phyloP scores from a whole-genome alignment of 53 echinoderm and acorn worm species.

The Actinopyga echinites region DNA sequence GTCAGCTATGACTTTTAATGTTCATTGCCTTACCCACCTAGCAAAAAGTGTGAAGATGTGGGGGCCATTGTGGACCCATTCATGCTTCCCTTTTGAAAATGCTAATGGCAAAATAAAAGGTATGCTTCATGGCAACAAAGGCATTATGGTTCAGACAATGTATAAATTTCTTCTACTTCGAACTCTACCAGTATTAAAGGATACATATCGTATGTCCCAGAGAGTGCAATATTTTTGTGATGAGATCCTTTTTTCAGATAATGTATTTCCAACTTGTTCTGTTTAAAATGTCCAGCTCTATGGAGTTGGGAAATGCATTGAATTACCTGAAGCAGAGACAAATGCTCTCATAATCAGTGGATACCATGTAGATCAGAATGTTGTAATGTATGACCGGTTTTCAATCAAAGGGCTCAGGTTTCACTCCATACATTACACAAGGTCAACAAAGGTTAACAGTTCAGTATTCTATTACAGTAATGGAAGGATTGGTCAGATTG shows the following conservation, averaged over 20 bases:
- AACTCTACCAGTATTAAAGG: not conserved
- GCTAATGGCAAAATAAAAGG: constrained; percentile 14
- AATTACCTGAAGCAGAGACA: not conserved
- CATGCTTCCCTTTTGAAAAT: constrained; percentile 34
- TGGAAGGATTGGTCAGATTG: not conserved
- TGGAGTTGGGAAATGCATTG: not conserved
- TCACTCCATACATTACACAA: not conserved
- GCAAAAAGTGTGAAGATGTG: constrained; percentile 24
- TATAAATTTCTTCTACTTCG: not conserved
- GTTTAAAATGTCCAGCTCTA: not conserved
- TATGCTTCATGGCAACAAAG: constrained; percentile 4
- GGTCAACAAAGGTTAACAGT: not conserved
- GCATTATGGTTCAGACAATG: constrained; percentile 7
- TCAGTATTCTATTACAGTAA: not conserved
- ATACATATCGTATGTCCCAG: not conserved
- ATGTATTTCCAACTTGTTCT: not conserved
- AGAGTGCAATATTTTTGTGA: not conserved
- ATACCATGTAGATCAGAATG: not conserved
- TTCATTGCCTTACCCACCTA: constrained; percentile 23
- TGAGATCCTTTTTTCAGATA: not conserved
- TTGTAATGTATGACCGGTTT: not conserved
- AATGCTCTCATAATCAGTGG: not conserved
- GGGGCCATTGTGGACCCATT: constrained; percentile 27
- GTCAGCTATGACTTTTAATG: constrained; percentile 39
- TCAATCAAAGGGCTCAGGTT: not conserved